Evolutionary conservation across 2,797 vertebrate genomes (phyloP).

Genomic region (Anguilla pacifica): DNA sequence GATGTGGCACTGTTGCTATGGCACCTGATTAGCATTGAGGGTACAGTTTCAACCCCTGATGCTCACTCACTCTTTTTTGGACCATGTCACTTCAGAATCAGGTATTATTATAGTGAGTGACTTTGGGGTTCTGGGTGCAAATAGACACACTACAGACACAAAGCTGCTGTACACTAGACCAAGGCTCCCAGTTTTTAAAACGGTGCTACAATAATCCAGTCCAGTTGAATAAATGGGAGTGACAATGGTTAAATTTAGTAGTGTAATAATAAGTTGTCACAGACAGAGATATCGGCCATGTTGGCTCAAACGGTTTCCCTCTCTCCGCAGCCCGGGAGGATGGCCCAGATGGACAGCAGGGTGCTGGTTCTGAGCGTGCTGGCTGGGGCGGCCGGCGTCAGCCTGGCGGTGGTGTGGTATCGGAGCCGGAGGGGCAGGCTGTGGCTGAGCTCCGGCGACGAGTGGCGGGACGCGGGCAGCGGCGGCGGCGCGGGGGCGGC

Average conservation of each 20-base stretch:
- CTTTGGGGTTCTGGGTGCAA: not conserved
- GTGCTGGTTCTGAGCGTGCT: constrained; percentile 81
- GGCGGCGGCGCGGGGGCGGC: constrained; percentile 46
- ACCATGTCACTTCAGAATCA: too few relatives aligned
- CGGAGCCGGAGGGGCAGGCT: constrained; percentile 50
- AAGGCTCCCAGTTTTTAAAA: not conserved
- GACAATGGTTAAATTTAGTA: not conserved
- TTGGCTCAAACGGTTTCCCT: constrained; percentile 10
- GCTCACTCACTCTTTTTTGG: too few relatives aligned
- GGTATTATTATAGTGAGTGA: too few relatives aligned
- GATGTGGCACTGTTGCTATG: not conserved
- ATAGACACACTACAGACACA: not conserved
- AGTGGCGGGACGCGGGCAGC: constrained; percentile 35
- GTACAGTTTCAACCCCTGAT: not conserved
- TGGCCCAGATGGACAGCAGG: constrained; percentile 82
- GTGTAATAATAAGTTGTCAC: not conserved
- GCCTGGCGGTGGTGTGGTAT: constrained; percentile 79
- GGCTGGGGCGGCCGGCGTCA: constrained; percentile 85
- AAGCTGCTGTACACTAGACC: not conserved
- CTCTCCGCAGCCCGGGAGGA: constrained; percentile 61
- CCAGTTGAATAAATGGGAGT: not conserved
- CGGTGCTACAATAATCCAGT: not conserved
- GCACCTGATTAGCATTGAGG: not conserved
- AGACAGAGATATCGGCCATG: not conserved
- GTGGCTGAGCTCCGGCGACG: constrained; percentile 43